Evolutionary conservation across 2,888 invertebrate genomes (phyloP).

Genomic region (Gisinianus flammeolus): DNA sequence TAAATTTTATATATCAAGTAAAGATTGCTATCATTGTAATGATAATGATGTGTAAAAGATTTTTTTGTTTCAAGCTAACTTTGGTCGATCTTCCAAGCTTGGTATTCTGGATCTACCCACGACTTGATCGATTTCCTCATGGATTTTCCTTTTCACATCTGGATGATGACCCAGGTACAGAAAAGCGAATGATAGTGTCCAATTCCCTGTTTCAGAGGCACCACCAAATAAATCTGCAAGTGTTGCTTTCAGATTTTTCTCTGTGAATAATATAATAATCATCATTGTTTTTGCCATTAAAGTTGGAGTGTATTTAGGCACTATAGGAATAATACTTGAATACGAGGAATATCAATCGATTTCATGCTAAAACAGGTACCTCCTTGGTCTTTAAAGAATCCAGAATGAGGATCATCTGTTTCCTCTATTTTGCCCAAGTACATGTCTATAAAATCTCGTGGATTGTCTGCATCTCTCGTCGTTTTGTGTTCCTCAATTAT

Average conservation of each 20-base stretch:
- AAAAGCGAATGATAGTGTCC: background rate
- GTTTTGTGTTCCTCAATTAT: too few relatives aligned
- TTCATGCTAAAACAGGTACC: too few relatives aligned
- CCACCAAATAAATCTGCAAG: background rate
- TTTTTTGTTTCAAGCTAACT: background rate
- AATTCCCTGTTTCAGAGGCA: background rate
- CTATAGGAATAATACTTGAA: too few relatives aligned
- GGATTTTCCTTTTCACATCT: background rate
- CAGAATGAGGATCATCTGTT: background rate
- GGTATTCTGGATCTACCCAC: background rate
- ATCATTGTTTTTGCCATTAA: too few relatives aligned
- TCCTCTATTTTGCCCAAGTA: background rate
- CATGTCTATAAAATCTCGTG: background rate
- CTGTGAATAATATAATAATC: too few relatives aligned
- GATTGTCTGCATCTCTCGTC: too few relatives aligned
- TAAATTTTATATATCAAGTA: too few relatives aligned
- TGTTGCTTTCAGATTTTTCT: background rate
- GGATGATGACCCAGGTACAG: background rate
- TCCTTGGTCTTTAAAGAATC: background rate
- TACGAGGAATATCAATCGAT: too few relatives aligned
- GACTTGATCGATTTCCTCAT: background rate
- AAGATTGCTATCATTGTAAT: too few relatives aligned
- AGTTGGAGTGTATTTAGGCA: too few relatives aligned
- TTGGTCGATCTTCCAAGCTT: background rate
- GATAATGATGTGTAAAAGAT: too few relatives aligned